Evolutionary conservation across 2,113 vertebrate species (phyloP), one percentile per base, ranked within the genome.

Genomic region (Coracopsis vasa): DNA sequence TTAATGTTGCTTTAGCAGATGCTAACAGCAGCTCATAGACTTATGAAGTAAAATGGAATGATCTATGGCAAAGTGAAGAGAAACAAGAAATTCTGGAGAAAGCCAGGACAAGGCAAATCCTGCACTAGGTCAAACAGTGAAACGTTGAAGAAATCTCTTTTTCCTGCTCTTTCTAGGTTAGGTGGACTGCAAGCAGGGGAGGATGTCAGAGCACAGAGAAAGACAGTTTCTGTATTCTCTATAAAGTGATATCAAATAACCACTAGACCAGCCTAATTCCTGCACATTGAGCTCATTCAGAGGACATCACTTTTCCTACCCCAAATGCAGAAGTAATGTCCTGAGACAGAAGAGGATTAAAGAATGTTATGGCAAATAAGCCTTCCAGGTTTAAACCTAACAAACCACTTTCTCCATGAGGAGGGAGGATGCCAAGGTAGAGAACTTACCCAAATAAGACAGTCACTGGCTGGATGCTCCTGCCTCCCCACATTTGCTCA

Each of bases 341-440:
- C 80, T 65, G 60, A 41, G 51, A 66, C 65, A 45, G 44, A 53
- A 50, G 25, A 92, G 74, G 78, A n/a, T 25, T 53, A 45, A 67
- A 75, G 37, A 88, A 93, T 24, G 25, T 47, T 51, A 94, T 50
- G 64, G 53, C 83, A 91, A 96, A 81, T 11, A 81, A 80, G 18
- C 51, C 16, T 72, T 20, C 28, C 39, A 60, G 56, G 78, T 64
- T 70, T 47, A 77, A 90, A 53, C 18, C 51, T 80, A 29, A 62
- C 12, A 15, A 37, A 61, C 8, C 1, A 4, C 44, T 5, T n/a
- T 33, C 48, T 33, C 25, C 4, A 1, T 3, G 29, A 20, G 25
- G 24, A 64, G 6, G 47, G 54, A 16, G 27, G 13, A 60, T 33
- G 31, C 45, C 64, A 15, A 60, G 58, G 39, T 15, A 37, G 16